phyloP scores from a whole-genome alignment of 2,888 invertebrate species.

The Gortyna flavago region DNA sequence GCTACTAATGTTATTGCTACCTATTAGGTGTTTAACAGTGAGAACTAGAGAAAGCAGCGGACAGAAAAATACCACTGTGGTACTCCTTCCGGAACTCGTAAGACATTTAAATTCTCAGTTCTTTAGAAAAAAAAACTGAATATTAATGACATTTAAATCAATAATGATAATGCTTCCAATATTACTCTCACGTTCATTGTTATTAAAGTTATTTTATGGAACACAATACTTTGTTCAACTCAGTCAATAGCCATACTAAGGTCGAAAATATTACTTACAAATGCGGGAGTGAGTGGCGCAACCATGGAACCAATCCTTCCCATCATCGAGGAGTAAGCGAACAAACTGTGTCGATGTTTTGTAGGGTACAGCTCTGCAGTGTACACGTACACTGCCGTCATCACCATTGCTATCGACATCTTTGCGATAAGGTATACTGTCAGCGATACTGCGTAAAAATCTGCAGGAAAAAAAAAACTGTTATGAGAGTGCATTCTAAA shows the following conservation, averaged over 20 bases:
- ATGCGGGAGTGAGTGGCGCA: conserved; percentile 91
- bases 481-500: neutral
- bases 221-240: no score
- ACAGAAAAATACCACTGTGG: neutral
- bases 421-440: conserved; percentile 89
- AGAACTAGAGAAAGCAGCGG: neutral
- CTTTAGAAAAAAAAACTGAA: neutral
- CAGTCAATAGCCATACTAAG: neutral
- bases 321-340: conserved; percentile 91
- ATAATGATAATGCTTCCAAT: neutral
- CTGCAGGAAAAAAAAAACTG: conserved; percentile 43
- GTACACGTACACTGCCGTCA: conserved; percentile 90
- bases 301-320: conserved; percentile 91
- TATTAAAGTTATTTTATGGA: neutral
- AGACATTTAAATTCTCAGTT: no score
- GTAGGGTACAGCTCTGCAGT: conserved; percentile 91
- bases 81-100: neutral
- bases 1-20: neutral
- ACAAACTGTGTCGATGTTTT: conserved; percentile 89
- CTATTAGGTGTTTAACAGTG: neutral
- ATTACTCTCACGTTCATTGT: neutral
- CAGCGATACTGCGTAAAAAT: conserved; percentile 76
- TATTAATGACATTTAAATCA: neutral
- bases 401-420: conserved; percentile 90
- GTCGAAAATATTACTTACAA: conserved; percentile 80